phyloP scores from a whole-genome alignment of 2,113 vertebrate genomes.

The Stigmatopora argus region DNA sequence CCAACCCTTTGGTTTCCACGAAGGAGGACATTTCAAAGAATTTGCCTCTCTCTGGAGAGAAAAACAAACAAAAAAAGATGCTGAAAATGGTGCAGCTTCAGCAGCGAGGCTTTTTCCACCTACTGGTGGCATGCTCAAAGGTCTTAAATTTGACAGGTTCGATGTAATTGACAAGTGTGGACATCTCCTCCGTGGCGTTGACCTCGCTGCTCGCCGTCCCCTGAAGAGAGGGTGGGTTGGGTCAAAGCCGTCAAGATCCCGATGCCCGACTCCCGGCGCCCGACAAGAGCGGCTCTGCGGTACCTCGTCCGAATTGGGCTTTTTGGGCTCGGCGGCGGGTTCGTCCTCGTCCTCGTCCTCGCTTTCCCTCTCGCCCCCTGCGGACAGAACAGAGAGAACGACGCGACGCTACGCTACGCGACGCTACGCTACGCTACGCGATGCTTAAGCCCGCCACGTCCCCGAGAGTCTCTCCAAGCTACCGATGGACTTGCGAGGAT shows the following conservation, averaged over 20 bases:
- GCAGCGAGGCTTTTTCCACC: conserved; percentile 50
- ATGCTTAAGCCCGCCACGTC: too few species aligned
- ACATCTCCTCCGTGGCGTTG: conserved; percentile 89
- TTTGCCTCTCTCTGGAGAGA: conserved; percentile 74
- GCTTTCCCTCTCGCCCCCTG: conserved; percentile 79
- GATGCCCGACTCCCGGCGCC: background rate
- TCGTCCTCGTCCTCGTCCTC: conserved; percentile 88
- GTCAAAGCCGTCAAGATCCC: conserved; percentile 20
- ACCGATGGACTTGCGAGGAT: conserved; percentile 78
- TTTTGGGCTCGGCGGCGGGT: conserved; percentile 72
- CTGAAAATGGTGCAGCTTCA: background rate
- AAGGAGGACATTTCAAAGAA: conserved; percentile 90
- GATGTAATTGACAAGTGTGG: conserved; percentile 84
- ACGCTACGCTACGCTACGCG: background rate
- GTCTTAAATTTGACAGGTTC: conserved; percentile 89
- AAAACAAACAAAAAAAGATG: background rate
- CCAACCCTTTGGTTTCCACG: conserved; percentile 88
- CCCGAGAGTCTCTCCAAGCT: conserved; percentile 21
- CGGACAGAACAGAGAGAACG: background rate
- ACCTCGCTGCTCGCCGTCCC: conserved; percentile 88
- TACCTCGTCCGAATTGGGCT: conserved; percentile 82
- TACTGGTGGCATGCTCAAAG: conserved; percentile 79
- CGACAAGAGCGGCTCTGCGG: background rate
- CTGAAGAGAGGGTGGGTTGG: conserved; percentile 64
- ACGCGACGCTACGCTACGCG: background rate